phyloP scores from a whole-genome alignment of 1,140 invertebrate species.

The Nebria ingens region DNA sequence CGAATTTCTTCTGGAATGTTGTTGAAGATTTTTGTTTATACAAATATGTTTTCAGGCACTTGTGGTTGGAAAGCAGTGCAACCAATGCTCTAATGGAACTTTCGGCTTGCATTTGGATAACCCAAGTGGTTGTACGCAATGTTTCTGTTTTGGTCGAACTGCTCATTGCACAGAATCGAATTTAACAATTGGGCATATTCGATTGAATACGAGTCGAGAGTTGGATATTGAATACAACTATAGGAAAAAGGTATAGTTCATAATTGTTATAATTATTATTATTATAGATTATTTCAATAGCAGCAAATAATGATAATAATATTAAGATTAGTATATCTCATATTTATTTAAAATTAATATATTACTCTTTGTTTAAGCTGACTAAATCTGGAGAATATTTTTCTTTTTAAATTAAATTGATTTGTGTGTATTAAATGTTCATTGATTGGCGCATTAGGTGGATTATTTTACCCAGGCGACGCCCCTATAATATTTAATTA shows the following conservation, averaged over 20 bases:
- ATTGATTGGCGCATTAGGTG: no score
- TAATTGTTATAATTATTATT: constrained; percentile 20
- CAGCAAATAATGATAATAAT: no score
- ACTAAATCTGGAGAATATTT: no score
- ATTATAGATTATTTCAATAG: constrained; percentile 30
- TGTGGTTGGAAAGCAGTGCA: constrained; percentile 71
- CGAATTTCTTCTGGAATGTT: neutral
- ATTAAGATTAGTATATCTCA: no score
- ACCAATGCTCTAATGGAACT: constrained; percentile 70
- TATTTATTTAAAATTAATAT: no score
- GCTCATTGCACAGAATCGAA: constrained; percentile 64
- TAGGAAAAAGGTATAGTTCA: constrained; percentile 20
- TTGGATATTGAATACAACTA: neutral
- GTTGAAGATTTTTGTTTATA: no score
- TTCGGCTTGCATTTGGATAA: constrained; percentile 67
- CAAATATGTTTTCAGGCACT: constrained; percentile 46
- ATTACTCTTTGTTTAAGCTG: no score
- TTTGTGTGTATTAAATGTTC: no score
- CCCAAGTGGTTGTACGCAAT: constrained; percentile 71
- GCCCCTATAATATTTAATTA: no score
- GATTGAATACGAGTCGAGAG: constrained; percentile 45
- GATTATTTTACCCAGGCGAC: no score
- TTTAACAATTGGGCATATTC: constrained; percentile 64
- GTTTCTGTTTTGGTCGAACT: constrained; percentile 81
- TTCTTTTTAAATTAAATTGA: no score